Percentiles rank a stretch among this genome's conserved stretches.
Conservation (phyloP, 2,113 vertebrate species). For the Rhadina sibilatrix region DNA sequence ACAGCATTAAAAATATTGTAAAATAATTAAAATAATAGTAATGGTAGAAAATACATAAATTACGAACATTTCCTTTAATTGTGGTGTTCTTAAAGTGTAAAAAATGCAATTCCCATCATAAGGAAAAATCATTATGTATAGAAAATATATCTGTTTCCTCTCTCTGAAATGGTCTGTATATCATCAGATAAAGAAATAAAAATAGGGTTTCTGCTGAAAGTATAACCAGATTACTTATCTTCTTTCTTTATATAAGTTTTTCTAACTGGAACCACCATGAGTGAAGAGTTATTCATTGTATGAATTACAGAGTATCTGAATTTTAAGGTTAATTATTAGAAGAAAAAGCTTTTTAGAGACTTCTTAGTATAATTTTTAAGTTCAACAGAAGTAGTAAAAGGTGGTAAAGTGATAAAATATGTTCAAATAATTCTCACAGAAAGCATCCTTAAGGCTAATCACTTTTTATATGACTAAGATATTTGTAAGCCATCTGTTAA, state of each 20-base stretch:
- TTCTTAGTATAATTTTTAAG: neutral
- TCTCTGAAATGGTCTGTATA: neutral
- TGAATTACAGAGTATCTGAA: neutral
- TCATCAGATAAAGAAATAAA: neutral
- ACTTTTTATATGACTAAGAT: constrained; percentile 8
- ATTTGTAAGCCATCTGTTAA: constrained; percentile 50
- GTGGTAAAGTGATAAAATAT: neutral
- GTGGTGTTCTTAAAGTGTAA: neutral
- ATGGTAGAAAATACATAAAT: neutral
- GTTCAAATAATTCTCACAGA: constrained; percentile 21
- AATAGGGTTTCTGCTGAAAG: neutral
- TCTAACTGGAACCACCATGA: neutral
- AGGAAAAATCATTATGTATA: neutral
- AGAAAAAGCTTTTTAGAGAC: neutral
- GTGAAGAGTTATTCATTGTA: neutral
- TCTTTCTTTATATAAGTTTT: neutral
- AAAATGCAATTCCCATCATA: neutral
- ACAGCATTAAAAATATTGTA: neutral
- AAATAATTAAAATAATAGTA: neutral
- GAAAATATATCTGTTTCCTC: neutral
- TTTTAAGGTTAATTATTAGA: neutral
- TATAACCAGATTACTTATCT: neutral
- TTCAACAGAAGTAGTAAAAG: neutral
- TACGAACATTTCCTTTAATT: neutral
- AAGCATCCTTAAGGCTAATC: constrained; percentile 18